phyloP scores from a whole-genome alignment of 2,888 invertebrate species.

The Stratiomys singularior region DNA sequence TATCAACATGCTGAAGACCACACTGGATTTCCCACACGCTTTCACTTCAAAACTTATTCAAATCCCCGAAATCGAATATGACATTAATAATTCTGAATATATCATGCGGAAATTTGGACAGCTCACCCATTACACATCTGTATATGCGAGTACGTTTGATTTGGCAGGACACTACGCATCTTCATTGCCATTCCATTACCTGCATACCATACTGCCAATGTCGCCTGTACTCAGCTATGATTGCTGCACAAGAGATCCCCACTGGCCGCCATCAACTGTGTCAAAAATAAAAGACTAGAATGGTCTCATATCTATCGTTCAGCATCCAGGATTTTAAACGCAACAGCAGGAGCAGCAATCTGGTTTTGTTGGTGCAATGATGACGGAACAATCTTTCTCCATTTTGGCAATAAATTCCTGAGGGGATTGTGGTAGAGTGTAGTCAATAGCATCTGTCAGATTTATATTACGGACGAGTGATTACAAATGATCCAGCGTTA shows the following conservation, averaged over 20 bases:
- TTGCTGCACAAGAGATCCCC: not conserved
- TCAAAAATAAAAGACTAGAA: not conserved
- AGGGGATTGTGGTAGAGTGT: not conserved
- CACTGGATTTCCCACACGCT: too few relatives aligned
- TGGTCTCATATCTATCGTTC: not conserved
- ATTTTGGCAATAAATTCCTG: not conserved
- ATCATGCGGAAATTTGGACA: too few relatives aligned
- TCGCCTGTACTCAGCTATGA: not conserved
- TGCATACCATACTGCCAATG: not conserved
- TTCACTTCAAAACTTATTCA: too few relatives aligned
- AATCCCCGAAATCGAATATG: not conserved
- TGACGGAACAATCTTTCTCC: not conserved
- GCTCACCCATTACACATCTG: not conserved
- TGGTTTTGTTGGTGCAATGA: not conserved
- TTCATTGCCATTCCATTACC: not conserved
- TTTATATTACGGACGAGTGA: constrained; percentile 20
- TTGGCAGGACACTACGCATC: not conserved
- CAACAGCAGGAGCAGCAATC: not conserved
- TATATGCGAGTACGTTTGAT: not conserved
- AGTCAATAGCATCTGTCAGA: constrained; percentile 32
- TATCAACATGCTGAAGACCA: too few relatives aligned
- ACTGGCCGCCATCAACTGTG: too few relatives aligned
- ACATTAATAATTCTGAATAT: not conserved
- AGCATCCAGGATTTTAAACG: not conserved
- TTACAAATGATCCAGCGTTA: constrained; percentile 24